Evolutionary conservation across 2,888 invertebrate genomes (phyloP).

Genomic region (Myopa tessellatipennis): DNA sequence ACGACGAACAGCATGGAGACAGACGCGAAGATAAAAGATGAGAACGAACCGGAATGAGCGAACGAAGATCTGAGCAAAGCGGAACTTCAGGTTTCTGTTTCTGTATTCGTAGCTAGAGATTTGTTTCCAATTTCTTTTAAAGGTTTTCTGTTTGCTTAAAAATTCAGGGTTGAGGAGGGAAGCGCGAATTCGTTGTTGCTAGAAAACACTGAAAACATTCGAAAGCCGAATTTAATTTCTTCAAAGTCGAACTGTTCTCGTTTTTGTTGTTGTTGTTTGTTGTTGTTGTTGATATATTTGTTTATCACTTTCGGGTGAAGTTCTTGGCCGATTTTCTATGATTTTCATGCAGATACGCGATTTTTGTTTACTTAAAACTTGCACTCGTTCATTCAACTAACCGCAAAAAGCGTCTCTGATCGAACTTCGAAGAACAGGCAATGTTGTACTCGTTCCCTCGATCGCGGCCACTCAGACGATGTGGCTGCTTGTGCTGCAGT

Average conservation of each 20-base stretch:
- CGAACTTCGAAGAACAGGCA: background rate
- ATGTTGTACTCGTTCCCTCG: background rate
- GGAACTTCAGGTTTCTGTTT: slow-evolving; percentile 60
- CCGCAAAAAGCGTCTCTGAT: background rate
- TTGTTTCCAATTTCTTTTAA: slow-evolving; percentile 42
- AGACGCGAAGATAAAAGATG: slow-evolving; percentile 28
- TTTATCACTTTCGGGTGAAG: no score
- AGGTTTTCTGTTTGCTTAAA: slow-evolving; percentile 41
- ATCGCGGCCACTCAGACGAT: background rate
- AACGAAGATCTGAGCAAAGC: slow-evolving; percentile 54
- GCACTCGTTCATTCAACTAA: background rate
- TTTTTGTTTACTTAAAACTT: background rate
- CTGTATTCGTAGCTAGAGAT: slow-evolving; percentile 14
- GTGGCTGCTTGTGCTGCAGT: slow-evolving; percentile 5
- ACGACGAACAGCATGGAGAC: background rate
- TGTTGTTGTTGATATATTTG: slow-evolving; percentile 47
- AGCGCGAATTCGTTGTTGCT: slow-evolving; percentile 53
- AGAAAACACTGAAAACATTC: background rate
- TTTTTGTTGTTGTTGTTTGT: slow-evolving; percentile 43
- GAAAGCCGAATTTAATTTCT: no score
- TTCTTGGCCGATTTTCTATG: background rate
- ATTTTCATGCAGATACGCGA: background rate
- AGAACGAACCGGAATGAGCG: slow-evolving; percentile 31
- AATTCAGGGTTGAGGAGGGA: slow-evolving; percentile 54
- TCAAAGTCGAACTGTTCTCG: no score